A percentile compares a stretch with the other conserved stretches of the same genome.
These are phyloP conservation scores for Drosophila flavopinicola DNA, from an alignment of 2,888 invertebrate genomes.

Conservation along the genomic window DNA sequence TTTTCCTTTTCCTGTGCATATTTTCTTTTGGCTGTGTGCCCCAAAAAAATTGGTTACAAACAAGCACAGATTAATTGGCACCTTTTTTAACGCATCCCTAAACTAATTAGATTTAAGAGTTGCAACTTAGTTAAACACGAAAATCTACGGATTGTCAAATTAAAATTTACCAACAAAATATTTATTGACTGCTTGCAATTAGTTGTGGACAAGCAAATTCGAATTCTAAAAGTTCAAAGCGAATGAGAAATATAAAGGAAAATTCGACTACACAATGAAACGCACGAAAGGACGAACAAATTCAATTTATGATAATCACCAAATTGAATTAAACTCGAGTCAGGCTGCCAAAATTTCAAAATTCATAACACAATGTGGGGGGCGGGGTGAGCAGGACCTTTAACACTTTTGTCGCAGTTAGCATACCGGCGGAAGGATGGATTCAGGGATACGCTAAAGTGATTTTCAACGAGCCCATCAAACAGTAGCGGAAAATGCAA, in stretches of 20 bases:
- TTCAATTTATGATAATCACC: conserved; percentile 77
- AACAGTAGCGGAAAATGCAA: conserved; percentile 75
- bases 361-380: conserved; percentile 70
- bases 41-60: background rate
- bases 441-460: conserved; percentile 59
- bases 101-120: conserved; percentile 19
- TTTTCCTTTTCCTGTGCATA: background rate
- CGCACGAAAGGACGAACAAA: conserved; percentile 63
- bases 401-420: conserved; percentile 66
- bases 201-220: background rate
- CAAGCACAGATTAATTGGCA: conserved; percentile 9
- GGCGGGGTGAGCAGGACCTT: conserved; percentile 17
- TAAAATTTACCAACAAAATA: background rate
- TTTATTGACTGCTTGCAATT: background rate
- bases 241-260: conserved; percentile 11
- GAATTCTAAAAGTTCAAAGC: background rate
- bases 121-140: background rate
- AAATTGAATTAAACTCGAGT: conserved; percentile 78
- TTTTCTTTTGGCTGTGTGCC: background rate
- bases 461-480: conserved; percentile 73
- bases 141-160: background rate
- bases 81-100: background rate
- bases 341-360: conserved; percentile 72
- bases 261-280: conserved; percentile 24
- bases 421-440: background rate